A percentile compares a stretch with the other conserved stretches of the same genome.
phyloP scores from a whole-genome alignment of 2,113 vertebrate species.

The Tyrannus savana region DNA sequence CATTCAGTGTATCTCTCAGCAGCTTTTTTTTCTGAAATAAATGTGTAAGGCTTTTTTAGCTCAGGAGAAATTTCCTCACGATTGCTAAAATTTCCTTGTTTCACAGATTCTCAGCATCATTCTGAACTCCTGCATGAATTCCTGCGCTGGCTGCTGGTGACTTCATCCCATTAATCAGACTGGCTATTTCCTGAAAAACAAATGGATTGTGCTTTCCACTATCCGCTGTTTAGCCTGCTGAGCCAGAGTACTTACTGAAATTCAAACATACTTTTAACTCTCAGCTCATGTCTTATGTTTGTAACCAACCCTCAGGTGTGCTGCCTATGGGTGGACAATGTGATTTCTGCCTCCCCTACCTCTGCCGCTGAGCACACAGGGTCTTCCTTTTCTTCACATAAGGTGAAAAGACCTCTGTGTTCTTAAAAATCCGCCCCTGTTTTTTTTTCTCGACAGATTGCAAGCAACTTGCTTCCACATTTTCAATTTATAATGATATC shows the following conservation, averaged over 20 bases:
- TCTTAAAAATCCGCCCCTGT: not conserved
- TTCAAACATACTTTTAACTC: not conserved
- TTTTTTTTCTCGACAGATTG: not conserved
- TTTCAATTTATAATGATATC: not conserved
- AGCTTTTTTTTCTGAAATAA: not conserved
- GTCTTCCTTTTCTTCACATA: not conserved
- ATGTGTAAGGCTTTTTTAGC: not conserved
- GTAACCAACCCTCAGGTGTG: not conserved
- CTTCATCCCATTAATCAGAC: not conserved
- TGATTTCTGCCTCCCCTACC: not conserved
- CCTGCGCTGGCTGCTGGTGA: not conserved
- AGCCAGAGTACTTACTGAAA: not conserved
- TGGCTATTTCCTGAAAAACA: not conserved
- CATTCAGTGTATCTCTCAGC: not conserved
- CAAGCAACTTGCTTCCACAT: not conserved
- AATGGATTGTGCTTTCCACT: not conserved
- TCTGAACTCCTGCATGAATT: not conserved
- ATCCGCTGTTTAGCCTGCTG: not conserved
- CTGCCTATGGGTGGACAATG: not conserved
- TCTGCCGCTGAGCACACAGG: not conserved
- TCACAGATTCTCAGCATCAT: not conserved
- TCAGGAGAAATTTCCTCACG: not conserved
- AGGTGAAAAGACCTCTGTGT: not conserved
- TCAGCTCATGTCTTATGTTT: not conserved
- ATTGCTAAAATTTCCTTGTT: not conserved